Evolutionary conservation across 1,140 invertebrate genomes (phyloP).

Genomic region (Zaprionus gabonicus): DNA sequence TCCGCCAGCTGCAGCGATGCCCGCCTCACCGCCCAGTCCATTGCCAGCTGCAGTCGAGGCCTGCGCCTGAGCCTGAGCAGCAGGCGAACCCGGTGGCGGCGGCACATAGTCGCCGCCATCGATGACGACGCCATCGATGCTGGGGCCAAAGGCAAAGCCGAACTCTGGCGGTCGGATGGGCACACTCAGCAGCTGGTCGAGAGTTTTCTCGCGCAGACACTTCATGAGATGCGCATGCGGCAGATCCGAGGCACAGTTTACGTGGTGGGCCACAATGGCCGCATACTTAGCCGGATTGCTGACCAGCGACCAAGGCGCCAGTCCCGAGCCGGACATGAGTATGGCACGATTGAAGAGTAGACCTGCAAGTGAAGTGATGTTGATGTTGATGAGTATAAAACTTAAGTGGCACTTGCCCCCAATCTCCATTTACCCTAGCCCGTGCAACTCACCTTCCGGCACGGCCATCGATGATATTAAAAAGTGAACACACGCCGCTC

Average conservation of each 20-base stretch:
- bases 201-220: slow-evolving; percentile 92
- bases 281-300: slow-evolving; percentile 94
- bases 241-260: slow-evolving; percentile 93
- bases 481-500: slow-evolving; percentile 97
- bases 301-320: slow-evolving; percentile 96
- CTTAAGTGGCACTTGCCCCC: not conserved
- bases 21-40: slow-evolving; percentile 74
- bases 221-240: slow-evolving; percentile 90
- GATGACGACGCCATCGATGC: slow-evolving; percentile 94
- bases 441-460: slow-evolving; percentile 91
- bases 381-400: not conserved
- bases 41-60: slow-evolving; percentile 71
- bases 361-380: slow-evolving; percentile 86
- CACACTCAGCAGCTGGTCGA: slow-evolving; percentile 90
- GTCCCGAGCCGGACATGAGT: slow-evolving; percentile 96
- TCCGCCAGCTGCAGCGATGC: slow-evolving; percentile 78
- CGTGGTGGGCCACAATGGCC: slow-evolving; percentile 92
- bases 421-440: slow-evolving; percentile 20
- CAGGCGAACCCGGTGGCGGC: slow-evolving; percentile 67
- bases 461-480: slow-evolving; percentile 96
- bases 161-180: slow-evolving; percentile 92
- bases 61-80: slow-evolving; percentile 75
- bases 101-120: slow-evolving; percentile 82
- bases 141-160: slow-evolving; percentile 94
- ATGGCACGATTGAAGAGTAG: slow-evolving; percentile 96